phyloP scores from a whole-genome alignment of 2,888 invertebrate genomes.

The Stenoptilia bipunctidactyla region DNA sequence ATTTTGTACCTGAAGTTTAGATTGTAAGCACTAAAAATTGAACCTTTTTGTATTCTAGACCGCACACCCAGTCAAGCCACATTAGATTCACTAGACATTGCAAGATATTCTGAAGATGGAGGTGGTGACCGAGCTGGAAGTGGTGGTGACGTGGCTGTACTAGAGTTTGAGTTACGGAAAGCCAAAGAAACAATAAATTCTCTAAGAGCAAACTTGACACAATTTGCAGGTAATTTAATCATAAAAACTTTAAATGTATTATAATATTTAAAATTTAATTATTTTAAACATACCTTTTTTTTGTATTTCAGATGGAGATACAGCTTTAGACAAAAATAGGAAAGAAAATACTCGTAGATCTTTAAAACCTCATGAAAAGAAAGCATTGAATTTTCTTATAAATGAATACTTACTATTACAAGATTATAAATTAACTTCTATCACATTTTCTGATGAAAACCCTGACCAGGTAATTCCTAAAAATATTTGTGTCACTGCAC shows the following conservation, averaged over 20 bases:
- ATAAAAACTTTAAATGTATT: neutral
- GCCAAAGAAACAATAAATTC: constrained; percentile 88
- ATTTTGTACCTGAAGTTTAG: too few species aligned
- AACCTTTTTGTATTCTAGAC: constrained; percentile 71
- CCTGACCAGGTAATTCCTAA: constrained; percentile 77
- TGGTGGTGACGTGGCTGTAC: constrained; percentile 85
- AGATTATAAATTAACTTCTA: constrained; percentile 88
- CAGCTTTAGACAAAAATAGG: constrained; percentile 45
- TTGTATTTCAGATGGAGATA: constrained; percentile 47
- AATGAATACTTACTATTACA: constrained; percentile 86
- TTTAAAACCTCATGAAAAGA: constrained; percentile 86
- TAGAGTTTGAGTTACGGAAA: constrained; percentile 90
- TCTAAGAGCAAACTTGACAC: constrained; percentile 84
- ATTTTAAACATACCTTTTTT: neutral
- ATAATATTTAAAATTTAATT: neutral
- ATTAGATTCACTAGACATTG: constrained; percentile 87
- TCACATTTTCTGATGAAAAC: constrained; percentile 93
- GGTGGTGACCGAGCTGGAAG: constrained; percentile 85
- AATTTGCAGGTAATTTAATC: constrained; percentile 75
- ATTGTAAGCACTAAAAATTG: too few species aligned
- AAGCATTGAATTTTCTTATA: constrained; percentile 87
- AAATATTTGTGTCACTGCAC: neutral
- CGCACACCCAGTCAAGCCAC: constrained; percentile 89
- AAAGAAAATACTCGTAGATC: constrained; percentile 41
- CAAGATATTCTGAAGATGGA: constrained; percentile 89